Evolutionary conservation across 2,113 vertebrate species (phyloP), one percentile per base, ranked within the genome.

Genomic region (Caloenas nicobarica): DNA sequence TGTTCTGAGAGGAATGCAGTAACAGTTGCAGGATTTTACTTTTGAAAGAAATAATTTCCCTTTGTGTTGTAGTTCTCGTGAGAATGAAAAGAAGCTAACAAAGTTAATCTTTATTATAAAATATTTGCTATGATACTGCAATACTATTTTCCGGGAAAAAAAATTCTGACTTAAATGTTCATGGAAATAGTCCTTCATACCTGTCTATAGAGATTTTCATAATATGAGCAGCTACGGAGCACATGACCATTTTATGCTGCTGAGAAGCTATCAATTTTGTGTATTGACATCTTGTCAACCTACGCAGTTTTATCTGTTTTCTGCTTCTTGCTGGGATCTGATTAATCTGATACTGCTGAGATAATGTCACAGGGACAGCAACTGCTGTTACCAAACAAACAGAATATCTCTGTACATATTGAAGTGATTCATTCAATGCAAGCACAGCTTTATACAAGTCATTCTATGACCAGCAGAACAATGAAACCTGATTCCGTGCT

Each of bases 371-470:
- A 83, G 77, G 74, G 80, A 66, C 60, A 50, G 34, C 74, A 80
- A n/a, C 88, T 82, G 53, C 84, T 92, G 57, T 95, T 96, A 89
- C 65, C 94, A 91, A 96, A 86, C 62, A 92, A 69, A 60, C 54
- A 21, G n/a, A 44, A 1, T 57, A 33, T 86, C 85, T 93, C n/a
- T 65, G 81, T 88, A 66, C 60, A 58, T 71, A 54, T 22, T 16
- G 7, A 91, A 91, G 36, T 81, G 51, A 56, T 89, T 62, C 18
- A 24, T 46, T 69, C 48, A 76, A 26, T 54, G 78, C 73, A 77
- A 51, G 44, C 56, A 44, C 50, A 91, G 79, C 54, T 84, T 82
- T 73, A 31, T 9, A 23, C 0, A 0, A 81, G 54, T 57, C 36
- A 15, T 88, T 72, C 48, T 58, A 7, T 68, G 78, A 51, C 42